phyloP scores from a whole-genome alignment of 2,113 vertebrate genomes.

The Elephantulus edwardii region DNA sequence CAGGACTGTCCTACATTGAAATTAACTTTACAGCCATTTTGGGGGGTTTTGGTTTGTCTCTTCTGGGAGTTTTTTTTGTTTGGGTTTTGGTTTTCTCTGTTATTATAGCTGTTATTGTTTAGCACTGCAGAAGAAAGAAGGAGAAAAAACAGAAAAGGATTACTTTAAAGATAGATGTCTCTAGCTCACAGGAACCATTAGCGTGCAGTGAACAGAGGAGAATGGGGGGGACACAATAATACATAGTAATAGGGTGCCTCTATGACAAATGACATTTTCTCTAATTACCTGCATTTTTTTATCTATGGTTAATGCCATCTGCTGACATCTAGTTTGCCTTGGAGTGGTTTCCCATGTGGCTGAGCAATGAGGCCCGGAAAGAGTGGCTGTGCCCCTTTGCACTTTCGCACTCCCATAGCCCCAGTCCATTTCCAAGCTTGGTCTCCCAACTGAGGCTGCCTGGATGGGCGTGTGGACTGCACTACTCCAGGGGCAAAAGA shows the following conservation, averaged over 20 bases:
- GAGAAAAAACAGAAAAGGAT: neutral
- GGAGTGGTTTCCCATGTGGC: accelerated
- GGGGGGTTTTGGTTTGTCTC: too few species aligned
- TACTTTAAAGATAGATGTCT: neutral
- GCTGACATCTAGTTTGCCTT: neutral
- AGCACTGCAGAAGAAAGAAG: neutral
- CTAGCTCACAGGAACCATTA: neutral
- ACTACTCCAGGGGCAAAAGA: neutral
- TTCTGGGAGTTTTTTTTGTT: neutral
- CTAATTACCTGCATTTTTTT: neutral
- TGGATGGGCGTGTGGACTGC: neutral
- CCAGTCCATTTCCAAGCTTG: neutral
- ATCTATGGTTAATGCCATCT: neutral
- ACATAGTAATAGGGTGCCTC: neutral
- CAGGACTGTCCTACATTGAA: neutral
- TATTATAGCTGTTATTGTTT: too few species aligned
- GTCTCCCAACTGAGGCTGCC: neutral
- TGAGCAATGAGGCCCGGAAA: neutral
- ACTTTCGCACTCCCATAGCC: neutral
- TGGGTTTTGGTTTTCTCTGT: neutral
- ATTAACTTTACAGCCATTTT: neutral
- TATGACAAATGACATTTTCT: neutral
- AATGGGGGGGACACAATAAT: neutral
- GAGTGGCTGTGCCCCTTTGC: neutral
- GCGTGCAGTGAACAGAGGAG: neutral